Conservation (phyloP, 1,140 invertebrate genomes). For the Aphelinus certus region DNA sequence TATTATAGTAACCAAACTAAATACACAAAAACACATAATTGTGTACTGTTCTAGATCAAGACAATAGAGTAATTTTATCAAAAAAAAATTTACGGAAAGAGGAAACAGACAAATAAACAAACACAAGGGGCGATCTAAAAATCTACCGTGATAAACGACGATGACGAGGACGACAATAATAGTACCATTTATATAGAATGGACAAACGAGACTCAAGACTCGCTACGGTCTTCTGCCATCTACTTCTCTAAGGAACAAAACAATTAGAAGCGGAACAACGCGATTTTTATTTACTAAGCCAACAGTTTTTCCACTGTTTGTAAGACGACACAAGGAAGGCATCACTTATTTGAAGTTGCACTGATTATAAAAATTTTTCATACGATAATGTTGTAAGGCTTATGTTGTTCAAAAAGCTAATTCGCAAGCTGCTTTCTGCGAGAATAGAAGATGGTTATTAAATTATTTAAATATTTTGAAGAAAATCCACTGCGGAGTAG, state of each 20-base stretch:
- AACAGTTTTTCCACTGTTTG: slow-evolving; percentile 8
- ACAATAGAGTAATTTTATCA: slow-evolving; percentile 22
- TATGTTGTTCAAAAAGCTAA: slow-evolving; percentile 18
- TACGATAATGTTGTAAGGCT: slow-evolving; percentile 19
- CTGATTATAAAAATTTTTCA: slow-evolving; percentile 21
- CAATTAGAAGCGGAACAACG: slow-evolving; percentile 25
- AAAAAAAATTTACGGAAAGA: slow-evolving; percentile 42
- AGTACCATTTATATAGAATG: not conserved
- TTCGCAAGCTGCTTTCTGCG: slow-evolving; percentile 29
- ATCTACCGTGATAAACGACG: slow-evolving; percentile 55
- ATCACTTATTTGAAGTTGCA: slow-evolving; percentile 13
- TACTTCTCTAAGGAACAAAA: slow-evolving; percentile 24
- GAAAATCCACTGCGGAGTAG: too few relatives aligned
- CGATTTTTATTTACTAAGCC: not conserved
- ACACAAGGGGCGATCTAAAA: slow-evolving; percentile 49
- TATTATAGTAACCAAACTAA: too few relatives aligned
- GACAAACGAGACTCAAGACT: slow-evolving; percentile 30
- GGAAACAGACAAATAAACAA: slow-evolving; percentile 47
- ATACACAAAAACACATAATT: too few relatives aligned
- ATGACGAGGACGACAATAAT: slow-evolving; percentile 44
- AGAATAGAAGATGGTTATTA: slow-evolving; percentile 20
- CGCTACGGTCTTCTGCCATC: slow-evolving; percentile 33
- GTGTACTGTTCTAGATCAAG: slow-evolving; percentile 23
- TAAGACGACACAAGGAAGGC: slow-evolving; percentile 15
- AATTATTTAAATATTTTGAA: too few relatives aligned